Percentiles rank a stretch among this genome's conserved stretches.
Conservation (phyloP, 1,140 invertebrate species). For the Diachasmimorpha longicaudata region DNA sequence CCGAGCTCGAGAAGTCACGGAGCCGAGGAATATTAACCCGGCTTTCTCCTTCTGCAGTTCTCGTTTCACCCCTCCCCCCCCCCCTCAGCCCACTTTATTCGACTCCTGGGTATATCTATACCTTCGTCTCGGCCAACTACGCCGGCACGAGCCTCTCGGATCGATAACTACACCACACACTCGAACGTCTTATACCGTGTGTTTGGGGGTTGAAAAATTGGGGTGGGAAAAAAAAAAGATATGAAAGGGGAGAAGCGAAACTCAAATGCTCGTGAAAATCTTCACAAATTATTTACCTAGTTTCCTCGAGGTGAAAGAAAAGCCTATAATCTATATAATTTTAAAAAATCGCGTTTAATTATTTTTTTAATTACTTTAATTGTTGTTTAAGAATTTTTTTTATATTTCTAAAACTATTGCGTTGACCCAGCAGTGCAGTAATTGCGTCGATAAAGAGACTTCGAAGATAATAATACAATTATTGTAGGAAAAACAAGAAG, state of each 20-base stretch:
- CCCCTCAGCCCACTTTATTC: conserved; percentile 10
- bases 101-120: neutral
- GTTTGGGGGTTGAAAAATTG: neutral
- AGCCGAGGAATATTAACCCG: conserved; percentile 34
- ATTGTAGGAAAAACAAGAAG: too few relatives aligned
- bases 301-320: neutral
- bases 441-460: too few relatives aligned
- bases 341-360: too few relatives aligned
- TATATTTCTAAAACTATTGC: too few relatives aligned
- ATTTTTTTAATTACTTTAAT: too few relatives aligned
- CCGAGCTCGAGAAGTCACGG: conserved; percentile 22
- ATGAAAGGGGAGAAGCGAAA: neutral
- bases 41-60: conserved; percentile 11
- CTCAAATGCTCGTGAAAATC: neutral
- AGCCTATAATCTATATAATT: too few relatives aligned
- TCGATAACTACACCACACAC: conserved; percentile 22
- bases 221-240: conserved; percentile 7
- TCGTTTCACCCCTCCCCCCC: neutral
- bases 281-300: neutral
- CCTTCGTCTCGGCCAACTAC: conserved; percentile 25
- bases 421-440: too few relatives aligned
- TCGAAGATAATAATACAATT: too few relatives aligned
- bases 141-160: conserved; percentile 26
- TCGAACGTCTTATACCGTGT: conserved; percentile 20
- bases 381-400: too few relatives aligned